Evolutionary conservation across 1,140 invertebrate genomes (phyloP), one percentile per base, ranked within the genome.

Genomic region (Drosophila bifasciata): DNA sequence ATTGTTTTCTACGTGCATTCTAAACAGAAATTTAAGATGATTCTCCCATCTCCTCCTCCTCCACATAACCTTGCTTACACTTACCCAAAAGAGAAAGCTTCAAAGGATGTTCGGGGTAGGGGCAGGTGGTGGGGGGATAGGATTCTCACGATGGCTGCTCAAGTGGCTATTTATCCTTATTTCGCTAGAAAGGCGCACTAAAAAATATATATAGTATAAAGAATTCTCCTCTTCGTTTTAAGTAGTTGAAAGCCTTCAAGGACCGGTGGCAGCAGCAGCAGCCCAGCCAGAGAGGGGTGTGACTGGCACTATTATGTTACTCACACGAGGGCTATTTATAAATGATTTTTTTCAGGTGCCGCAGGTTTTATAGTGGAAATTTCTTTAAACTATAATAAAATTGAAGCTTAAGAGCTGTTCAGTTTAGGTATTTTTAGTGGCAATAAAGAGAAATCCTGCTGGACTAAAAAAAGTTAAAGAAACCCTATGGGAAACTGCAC

Each of bases 111-210:
- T 45, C 5, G 15, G 15, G 28, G 17, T 5, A 25, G 39, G 19
- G 19, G 13, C 25, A 40, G n/a, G n/a, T 21, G 3, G 19, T 1
- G 1, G 23, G 11, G 11, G 32, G 17, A 67, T n/a, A 44, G 41
- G 49, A 53, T 67, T 53, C 49, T 68, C 36, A 43, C 49, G 43
- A 21, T 32, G 49, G 6, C 32, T 44, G 7, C 32, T 44, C 17
- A 63, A 53, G 60, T 71, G 62, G 70, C 76, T 61, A 85, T 85
- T 84, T 80, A 80, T 85, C 62, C 67, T 69, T 73, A 85, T 76
- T 76, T 80, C 52, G 48, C 40, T 60, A 21, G 45, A 56, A 83
- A 69, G 58, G 48, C 64, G 16, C 49, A 17, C 49, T 68, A 68
- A 68, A 68, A 36, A 55, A 68, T 68, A 45, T 55, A 28, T 32